phyloP scores from a whole-genome alignment of 2,888 invertebrate genomes.

The Ectemnius lituratus region DNA sequence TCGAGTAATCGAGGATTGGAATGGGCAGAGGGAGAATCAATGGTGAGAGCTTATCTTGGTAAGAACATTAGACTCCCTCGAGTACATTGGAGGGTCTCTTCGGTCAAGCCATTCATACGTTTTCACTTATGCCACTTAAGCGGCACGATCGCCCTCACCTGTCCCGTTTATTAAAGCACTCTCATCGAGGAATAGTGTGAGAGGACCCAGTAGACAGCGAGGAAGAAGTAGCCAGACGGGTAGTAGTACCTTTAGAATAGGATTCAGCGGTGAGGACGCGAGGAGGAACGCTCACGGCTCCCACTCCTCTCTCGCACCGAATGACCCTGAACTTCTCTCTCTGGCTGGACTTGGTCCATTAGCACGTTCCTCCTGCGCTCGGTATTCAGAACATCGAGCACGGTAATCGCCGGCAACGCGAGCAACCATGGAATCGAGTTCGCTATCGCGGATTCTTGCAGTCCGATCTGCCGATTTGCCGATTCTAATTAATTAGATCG shows the following conservation, averaged over 20 bases:
- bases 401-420: constrained; percentile 4
- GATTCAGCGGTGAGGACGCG: background rate
- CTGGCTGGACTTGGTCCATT: constrained; percentile 45
- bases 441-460: constrained; percentile 24
- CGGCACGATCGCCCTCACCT: constrained; percentile 47
- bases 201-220: background rate
- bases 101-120: constrained; percentile 33
- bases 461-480: constrained; percentile 7
- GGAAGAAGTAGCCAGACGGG: background rate
- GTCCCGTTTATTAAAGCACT: constrained; percentile 42
- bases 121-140: constrained; percentile 51
- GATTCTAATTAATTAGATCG: constrained; percentile 39
- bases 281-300: background rate
- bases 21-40: constrained; percentile 17
- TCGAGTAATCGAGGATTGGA: too few relatives aligned
- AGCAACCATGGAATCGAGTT: constrained; percentile 12
- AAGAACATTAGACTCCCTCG: constrained; percentile 33
- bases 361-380: constrained; percentile 30
- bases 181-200: constrained; percentile 3
- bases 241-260: too few relatives aligned
- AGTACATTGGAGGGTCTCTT: background rate
- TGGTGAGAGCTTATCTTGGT: constrained; percentile 25
- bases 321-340: constrained; percentile 56
- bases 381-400: constrained; percentile 30
- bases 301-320: constrained; percentile 53